A percentile compares a stretch with the other conserved stretches of the same genome.
Conservation (phyloP, 2,113 vertebrate genomes). For the Varanus salvator region DNA sequence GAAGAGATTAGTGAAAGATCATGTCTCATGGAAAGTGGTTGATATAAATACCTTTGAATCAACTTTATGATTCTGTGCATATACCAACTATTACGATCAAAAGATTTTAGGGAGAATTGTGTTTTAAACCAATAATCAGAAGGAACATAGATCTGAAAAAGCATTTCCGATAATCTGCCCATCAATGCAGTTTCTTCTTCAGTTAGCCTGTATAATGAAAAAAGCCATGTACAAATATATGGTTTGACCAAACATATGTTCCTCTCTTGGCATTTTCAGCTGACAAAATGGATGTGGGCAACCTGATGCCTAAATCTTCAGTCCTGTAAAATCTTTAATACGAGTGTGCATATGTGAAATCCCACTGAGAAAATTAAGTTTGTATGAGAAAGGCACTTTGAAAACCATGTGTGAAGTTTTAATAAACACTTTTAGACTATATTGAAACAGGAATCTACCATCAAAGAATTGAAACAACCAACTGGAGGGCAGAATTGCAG, state of each 20-base stretch:
- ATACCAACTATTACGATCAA: neutral
- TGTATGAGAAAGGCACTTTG: neutral
- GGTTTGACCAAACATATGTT: neutral
- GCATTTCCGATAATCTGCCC: neutral
- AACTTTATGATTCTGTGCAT: neutral
- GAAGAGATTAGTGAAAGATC: neutral
- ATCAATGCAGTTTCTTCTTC: neutral
- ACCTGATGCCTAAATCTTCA: neutral
- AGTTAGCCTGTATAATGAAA: neutral
- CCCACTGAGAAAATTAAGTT: neutral
- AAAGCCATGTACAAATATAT: neutral
- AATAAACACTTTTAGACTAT: neutral
- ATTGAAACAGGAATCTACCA: slow-evolving; percentile 18
- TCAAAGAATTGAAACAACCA: slow-evolving; percentile 25
- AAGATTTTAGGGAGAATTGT: fast-evolving
- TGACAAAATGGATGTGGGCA: neutral
- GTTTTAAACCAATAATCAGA: neutral
- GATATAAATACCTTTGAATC: neutral
- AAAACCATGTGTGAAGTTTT: neutral
- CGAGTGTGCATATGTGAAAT: too few relatives aligned
- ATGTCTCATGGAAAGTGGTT: neutral
- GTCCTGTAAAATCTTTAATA: neutral
- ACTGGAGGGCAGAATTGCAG: neutral
- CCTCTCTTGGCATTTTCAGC: neutral
- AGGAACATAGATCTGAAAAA: neutral